phyloP scores from a whole-genome alignment of 2,113 vertebrate species.

The Ia io region DNA sequence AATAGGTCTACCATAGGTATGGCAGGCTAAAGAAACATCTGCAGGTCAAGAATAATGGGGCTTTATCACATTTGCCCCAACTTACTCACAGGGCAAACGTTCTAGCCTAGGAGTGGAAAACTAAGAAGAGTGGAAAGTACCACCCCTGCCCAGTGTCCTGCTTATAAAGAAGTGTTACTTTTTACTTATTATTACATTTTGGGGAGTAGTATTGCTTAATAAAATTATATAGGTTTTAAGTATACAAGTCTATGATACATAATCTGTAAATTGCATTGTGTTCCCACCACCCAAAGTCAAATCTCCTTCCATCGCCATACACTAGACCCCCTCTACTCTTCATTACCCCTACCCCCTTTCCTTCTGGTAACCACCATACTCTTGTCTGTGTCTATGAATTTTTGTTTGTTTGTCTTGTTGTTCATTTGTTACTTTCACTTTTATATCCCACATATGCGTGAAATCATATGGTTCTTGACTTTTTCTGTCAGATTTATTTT shows the following conservation, averaged over 20 bases:
- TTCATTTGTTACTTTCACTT: neutral
- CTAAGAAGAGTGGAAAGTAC: neutral
- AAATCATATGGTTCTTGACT: neutral
- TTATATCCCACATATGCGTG: neutral
- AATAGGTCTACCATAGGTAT: neutral
- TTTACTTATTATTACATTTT: neutral
- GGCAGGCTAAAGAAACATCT: neutral
- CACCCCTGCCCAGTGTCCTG: neutral
- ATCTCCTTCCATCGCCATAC: neutral
- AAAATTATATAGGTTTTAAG: neutral
- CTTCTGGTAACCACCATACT: neutral
- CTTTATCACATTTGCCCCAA: neutral
- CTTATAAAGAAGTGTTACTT: neutral
- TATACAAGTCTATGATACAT: neutral
- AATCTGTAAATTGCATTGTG: neutral
- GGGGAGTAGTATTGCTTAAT: neutral
- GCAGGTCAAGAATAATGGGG: neutral
- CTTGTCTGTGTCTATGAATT: neutral
- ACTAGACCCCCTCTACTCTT: neutral
- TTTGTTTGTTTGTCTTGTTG: neutral
- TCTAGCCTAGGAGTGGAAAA: neutral
- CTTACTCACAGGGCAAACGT: neutral
- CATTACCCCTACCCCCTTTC: too few relatives aligned
- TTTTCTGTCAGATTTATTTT: neutral
- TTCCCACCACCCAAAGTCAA: neutral